A percentile compares a stretch with the other conserved stretches of the same genome.
Evolutionary conservation across 2,797 vertebrate species (phyloP).

Genomic region (Muscicapa striata): DNA sequence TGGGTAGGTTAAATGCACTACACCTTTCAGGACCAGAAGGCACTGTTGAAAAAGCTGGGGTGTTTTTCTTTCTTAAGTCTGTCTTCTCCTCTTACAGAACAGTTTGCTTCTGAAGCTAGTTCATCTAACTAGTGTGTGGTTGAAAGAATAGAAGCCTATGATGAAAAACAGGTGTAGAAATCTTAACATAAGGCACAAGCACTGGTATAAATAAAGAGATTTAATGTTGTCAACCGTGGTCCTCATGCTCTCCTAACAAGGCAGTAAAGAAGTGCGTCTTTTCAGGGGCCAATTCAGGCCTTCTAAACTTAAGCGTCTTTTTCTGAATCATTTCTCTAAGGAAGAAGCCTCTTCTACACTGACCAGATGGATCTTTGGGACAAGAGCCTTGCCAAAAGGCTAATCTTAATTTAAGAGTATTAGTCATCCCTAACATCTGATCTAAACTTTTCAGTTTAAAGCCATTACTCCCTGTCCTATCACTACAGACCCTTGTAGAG

Average conservation of each 20-base stretch:
- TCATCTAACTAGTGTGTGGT: not conserved
- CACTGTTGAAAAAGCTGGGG: not conserved
- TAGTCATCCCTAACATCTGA: not conserved
- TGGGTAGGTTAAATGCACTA: not conserved
- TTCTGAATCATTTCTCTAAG: not conserved
- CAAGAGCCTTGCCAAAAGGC: not conserved
- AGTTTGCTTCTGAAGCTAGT: not conserved
- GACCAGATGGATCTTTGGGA: not conserved
- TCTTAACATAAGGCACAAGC: not conserved
- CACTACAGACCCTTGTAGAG: not conserved
- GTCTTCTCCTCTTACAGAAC: not conserved
- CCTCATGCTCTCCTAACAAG: not conserved
- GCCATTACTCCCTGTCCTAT: not conserved
- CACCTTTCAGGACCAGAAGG: not conserved
- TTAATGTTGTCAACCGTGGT: not conserved
- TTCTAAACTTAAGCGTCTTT: not conserved
- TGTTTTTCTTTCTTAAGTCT: not conserved
- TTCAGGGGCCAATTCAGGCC: not conserved
- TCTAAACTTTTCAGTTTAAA: not conserved
- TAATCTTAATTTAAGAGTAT: not conserved
- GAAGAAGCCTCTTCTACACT: not conserved
- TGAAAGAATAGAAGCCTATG: not conserved
- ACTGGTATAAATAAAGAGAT: not conserved
- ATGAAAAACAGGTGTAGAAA: not conserved
- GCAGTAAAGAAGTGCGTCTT: not conserved